These are phyloP conservation scores for Hippolais icterina DNA, from an alignment of 2,113 vertebrate genomes.

Conservation along the genomic window DNA sequence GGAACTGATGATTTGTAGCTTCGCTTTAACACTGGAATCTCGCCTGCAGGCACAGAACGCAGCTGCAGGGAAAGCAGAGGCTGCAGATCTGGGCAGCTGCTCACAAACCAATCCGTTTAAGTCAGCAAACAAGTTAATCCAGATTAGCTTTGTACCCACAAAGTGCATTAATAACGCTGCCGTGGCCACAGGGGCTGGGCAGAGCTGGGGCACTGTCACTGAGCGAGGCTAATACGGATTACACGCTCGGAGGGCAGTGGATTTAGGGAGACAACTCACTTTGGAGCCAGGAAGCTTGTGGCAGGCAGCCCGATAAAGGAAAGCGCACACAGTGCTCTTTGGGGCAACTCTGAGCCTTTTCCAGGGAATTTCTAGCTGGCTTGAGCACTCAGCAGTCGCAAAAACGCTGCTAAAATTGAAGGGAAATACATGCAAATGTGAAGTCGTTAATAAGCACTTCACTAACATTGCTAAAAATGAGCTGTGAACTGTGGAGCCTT, in stretches of 20 bases:
- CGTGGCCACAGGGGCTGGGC: not conserved
- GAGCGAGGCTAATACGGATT: not conserved
- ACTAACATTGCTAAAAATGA: fast-evolving
- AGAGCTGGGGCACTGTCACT: not conserved
- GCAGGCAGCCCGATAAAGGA: not conserved
- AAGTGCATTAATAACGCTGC: not conserved
- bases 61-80: not conserved
- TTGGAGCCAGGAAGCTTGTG: not conserved
- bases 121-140: constrained; percentile 1
- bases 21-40: not conserved
- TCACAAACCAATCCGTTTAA: not conserved
- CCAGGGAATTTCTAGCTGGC: not conserved
- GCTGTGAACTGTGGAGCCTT: not conserved
- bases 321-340: not conserved
- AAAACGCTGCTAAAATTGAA: not conserved
- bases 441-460: not conserved
- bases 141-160: not conserved
- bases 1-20: not conserved
- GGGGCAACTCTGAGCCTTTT: not conserved
- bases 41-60: not conserved
- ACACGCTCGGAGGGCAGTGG: not conserved
- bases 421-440: not conserved
- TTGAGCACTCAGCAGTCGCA: not conserved
- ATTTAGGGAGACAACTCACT: not conserved
- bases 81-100: not conserved